phyloP scores from a whole-genome alignment of 2,888 invertebrate species.

The Oscheius sp. region DNA sequence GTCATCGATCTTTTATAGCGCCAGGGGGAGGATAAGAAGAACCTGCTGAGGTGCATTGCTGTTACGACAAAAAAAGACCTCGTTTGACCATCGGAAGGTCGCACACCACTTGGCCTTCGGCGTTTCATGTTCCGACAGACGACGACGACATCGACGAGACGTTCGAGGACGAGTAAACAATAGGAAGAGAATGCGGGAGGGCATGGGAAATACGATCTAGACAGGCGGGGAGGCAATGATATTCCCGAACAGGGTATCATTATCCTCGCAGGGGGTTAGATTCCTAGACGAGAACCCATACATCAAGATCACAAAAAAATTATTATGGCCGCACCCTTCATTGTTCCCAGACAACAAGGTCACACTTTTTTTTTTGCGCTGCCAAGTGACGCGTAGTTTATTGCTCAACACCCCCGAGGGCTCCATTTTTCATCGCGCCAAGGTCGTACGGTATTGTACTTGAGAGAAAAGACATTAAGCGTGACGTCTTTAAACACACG shows the following conservation, averaged over 20 bases:
- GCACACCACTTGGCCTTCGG: slow-evolving; percentile 20
- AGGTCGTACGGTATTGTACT: slow-evolving; percentile 22
- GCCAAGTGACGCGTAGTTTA: neutral
- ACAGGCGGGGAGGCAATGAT: no score
- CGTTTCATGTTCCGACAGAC: neutral
- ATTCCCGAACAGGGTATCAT: no score
- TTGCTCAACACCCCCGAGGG: slow-evolving; percentile 1
- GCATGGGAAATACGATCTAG: no score
- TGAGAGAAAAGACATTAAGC: slow-evolving; percentile 2
- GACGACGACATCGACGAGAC: neutral
- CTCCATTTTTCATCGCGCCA: slow-evolving; percentile 7
- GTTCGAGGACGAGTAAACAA: neutral
- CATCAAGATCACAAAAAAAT: no score
- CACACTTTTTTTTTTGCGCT: neutral
- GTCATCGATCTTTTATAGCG: slow-evolving; percentile 13
- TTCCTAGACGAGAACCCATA: no score
- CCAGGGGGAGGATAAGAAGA: slow-evolving; percentile 26
- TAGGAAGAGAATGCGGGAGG: no score
- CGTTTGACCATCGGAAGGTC: slow-evolving; percentile 31
- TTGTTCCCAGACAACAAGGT: neutral
- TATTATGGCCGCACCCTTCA: no score
- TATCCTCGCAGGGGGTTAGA: no score
- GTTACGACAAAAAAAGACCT: slow-evolving; percentile 21
- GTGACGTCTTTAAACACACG: slow-evolving; percentile 8
- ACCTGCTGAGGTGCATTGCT: slow-evolving; percentile 22